phyloP scores from a whole-genome alignment of 2,797 vertebrate genomes.

The Pagetopsis macropterus region DNA sequence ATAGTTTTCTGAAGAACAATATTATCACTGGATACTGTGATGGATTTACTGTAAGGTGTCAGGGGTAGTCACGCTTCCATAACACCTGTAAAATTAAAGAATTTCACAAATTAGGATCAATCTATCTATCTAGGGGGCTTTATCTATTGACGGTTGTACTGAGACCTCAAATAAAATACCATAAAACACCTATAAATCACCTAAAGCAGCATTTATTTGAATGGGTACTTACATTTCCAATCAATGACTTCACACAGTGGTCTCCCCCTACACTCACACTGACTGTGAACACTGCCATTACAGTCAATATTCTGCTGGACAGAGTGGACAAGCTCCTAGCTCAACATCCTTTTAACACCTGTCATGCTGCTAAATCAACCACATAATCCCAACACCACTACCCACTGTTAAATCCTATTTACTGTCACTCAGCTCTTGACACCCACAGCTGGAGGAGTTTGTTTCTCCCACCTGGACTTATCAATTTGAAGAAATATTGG shows the following conservation, averaged over 20 bases:
- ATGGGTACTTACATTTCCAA: not conserved
- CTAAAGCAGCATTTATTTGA: conserved; percentile 1
- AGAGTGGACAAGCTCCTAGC: not conserved
- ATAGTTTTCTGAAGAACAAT: not conserved
- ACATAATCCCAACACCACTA: conserved; percentile 8
- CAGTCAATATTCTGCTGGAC: conserved; percentile 11
- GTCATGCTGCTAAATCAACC: conserved; percentile 15
- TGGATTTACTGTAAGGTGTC: not conserved
- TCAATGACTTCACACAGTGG: not conserved
- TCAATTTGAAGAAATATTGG: conserved; percentile 5
- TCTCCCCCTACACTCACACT: not conserved
- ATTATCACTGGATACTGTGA: not conserved
- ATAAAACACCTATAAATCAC: not conserved
- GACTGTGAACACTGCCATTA: conserved; percentile 1
- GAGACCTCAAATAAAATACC: not conserved
- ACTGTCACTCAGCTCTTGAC: conserved; percentile 12
- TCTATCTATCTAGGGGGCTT: not conserved
- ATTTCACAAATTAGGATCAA: too few relatives aligned
- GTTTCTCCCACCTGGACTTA: not conserved
- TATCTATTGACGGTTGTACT: not conserved
- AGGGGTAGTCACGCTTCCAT: too few relatives aligned
- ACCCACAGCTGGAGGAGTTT: not conserved
- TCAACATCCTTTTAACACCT: conserved; percentile 8
- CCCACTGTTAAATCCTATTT: not conserved
- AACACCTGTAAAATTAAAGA: too few relatives aligned